A percentile compares a stretch with the other conserved stretches of the same genome.
Evolutionary conservation across 2,797 vertebrate species (phyloP).

Genomic region (Peromyscus melanophrys): DNA sequence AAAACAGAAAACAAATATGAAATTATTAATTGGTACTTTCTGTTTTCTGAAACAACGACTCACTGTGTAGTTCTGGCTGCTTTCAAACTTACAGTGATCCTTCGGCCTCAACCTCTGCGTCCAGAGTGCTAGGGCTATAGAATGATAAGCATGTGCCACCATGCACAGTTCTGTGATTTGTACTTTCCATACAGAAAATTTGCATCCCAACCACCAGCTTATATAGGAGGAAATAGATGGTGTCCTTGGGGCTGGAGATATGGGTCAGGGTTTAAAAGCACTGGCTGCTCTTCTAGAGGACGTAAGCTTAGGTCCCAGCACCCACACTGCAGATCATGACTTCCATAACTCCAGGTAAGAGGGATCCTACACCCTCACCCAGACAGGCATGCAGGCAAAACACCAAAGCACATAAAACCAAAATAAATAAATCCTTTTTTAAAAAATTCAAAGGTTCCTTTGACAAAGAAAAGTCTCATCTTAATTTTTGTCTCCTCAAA

Average conservation of each 20-base stretch:
- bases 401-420: not conserved
- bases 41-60: not conserved
- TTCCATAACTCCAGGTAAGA: not conserved
- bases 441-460: not conserved
- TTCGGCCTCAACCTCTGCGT: not conserved
- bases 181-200: not conserved
- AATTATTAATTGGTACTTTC: not conserved
- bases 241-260: not conserved
- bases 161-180: not conserved
- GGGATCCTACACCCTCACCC: not conserved
- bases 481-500: conserved; percentile 53
- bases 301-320: not conserved
- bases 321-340: not conserved
- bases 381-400: not conserved
- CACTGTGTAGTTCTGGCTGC: not conserved
- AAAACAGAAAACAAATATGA: conserved; percentile 23
- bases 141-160: not conserved
- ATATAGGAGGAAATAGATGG: not conserved
- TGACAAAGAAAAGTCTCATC: conserved; percentile 6
- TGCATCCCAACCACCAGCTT: not conserved
- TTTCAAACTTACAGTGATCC: not conserved
- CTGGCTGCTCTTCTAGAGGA: not conserved
- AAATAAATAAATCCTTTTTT: not conserved
- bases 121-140: not conserved
- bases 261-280: not conserved